phyloP scores from a whole-genome alignment of 2,888 invertebrate species.

The Pedicia rivosa region DNA sequence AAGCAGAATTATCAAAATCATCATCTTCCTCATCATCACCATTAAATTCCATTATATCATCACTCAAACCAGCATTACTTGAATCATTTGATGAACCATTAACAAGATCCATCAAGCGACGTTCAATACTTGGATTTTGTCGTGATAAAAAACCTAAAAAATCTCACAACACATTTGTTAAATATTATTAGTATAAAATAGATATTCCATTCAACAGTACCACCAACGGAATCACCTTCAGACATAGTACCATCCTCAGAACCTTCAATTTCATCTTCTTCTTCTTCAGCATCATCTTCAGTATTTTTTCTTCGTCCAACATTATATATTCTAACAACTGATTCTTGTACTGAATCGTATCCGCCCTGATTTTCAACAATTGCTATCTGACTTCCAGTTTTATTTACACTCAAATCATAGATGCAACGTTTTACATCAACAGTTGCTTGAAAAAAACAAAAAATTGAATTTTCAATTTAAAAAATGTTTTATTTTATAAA shows the following conservation, averaged over 20 bases:
- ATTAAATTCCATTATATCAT: constrained; percentile 12
- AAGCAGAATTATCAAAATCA: constrained; percentile 10
- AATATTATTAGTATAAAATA: neutral
- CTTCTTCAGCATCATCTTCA: constrained; percentile 74
- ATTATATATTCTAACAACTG: constrained; percentile 81
- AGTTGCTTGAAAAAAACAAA: constrained; percentile 45
- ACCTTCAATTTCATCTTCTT: constrained; percentile 43
- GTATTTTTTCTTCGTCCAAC: constrained; percentile 76
- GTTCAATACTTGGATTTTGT: too few relatives aligned
- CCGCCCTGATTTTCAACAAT: constrained; percentile 80
- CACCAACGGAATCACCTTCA: constrained; percentile 21
- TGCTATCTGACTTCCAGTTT: constrained; percentile 73
- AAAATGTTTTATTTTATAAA: constrained; percentile 7
- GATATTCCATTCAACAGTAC: neutral
- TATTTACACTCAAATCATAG: constrained; percentile 69
- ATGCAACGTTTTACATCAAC: constrained; percentile 85
- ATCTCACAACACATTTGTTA: constrained; percentile 6
- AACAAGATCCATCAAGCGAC: constrained; percentile 5
- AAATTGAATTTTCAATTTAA: constrained; percentile 4
- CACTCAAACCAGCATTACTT: constrained; percentile 8
- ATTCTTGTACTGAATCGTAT: constrained; percentile 73
- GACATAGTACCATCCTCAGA: constrained; percentile 38
- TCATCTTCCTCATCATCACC: constrained; percentile 7
- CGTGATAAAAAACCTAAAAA: too few relatives aligned
- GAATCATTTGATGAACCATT: constrained; percentile 7